Percentiles rank a stretch among this genome's conserved stretches.
Conservation (phyloP, 2,113 vertebrate species). For the Cichladusa arquata region DNA sequence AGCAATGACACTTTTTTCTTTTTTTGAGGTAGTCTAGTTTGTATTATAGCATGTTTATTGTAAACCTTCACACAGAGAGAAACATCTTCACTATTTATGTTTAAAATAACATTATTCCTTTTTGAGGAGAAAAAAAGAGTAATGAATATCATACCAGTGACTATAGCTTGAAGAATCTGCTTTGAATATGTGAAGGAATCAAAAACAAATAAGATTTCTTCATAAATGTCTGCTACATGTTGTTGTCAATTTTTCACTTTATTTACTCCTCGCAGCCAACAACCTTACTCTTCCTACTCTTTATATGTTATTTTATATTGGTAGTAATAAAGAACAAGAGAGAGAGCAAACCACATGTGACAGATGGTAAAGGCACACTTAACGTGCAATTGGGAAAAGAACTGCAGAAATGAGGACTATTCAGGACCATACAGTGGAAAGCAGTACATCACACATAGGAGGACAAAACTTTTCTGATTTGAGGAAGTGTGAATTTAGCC, state of each 20-base stretch:
- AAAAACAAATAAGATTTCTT: background rate
- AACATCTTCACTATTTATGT: background rate
- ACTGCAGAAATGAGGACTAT: conserved; percentile 3
- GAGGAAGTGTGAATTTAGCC: conserved; percentile 43
- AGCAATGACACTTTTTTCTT: background rate
- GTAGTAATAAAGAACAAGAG: background rate
- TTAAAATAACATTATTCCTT: background rate
- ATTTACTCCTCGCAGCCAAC: background rate
- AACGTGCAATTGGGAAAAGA: background rate
- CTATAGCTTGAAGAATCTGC: background rate
- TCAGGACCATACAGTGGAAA: background rate
- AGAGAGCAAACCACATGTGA: background rate
- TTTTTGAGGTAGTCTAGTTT: background rate
- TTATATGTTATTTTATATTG: background rate
- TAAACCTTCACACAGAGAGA: background rate
- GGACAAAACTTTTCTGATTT: conserved; percentile 28
- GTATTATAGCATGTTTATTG: background rate
- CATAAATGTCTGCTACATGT: background rate
- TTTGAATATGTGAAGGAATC: background rate
- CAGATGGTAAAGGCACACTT: background rate
- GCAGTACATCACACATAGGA: conserved; percentile 31
- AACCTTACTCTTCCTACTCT: background rate
- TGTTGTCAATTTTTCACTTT: background rate
- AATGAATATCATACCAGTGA: background rate
- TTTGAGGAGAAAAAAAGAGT: background rate